Evolutionary conservation across 2,888 invertebrate species (phyloP).

Genomic region (Zygaena filipendulae): DNA sequence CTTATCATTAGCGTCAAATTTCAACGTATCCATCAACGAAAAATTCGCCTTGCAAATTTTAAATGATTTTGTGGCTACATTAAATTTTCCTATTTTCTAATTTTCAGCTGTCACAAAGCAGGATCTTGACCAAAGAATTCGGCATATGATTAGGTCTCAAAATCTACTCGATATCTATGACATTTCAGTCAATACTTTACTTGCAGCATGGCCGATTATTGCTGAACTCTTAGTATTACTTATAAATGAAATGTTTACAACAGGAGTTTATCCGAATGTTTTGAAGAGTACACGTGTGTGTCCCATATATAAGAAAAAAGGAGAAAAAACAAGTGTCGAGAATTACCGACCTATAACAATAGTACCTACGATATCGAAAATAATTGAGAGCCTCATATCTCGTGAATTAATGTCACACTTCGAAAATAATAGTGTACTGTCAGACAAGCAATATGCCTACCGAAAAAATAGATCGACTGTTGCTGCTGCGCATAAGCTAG

Average conservation of each 20-base stretch:
- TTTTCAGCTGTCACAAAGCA: not conserved
- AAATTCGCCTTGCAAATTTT: not conserved
- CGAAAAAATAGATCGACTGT: too few relatives aligned
- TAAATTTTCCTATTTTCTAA: not conserved
- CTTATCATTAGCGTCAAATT: not conserved
- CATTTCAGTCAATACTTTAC: not conserved
- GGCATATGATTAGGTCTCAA: not conserved
- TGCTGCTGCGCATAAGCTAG: too few relatives aligned
- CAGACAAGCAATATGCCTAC: too few relatives aligned
- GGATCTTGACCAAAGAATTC: not conserved
- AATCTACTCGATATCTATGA: not conserved
- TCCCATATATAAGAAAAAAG: constrained; percentile 1
- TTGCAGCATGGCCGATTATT: not conserved
- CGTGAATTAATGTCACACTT: too few relatives aligned
- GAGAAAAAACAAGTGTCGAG: too few relatives aligned
- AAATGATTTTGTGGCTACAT: not conserved
- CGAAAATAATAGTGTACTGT: too few relatives aligned
- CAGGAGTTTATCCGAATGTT: not conserved
- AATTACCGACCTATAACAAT: too few relatives aligned
- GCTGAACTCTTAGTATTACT: not conserved
- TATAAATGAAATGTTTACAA: not conserved
- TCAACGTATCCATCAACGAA: not conserved
- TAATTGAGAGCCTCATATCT: too few relatives aligned
- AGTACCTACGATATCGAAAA: too few relatives aligned
- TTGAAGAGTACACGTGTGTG: not conserved